phyloP scores from a whole-genome alignment of 2,888 invertebrate species.

The Kryphioiulus occultus region DNA sequence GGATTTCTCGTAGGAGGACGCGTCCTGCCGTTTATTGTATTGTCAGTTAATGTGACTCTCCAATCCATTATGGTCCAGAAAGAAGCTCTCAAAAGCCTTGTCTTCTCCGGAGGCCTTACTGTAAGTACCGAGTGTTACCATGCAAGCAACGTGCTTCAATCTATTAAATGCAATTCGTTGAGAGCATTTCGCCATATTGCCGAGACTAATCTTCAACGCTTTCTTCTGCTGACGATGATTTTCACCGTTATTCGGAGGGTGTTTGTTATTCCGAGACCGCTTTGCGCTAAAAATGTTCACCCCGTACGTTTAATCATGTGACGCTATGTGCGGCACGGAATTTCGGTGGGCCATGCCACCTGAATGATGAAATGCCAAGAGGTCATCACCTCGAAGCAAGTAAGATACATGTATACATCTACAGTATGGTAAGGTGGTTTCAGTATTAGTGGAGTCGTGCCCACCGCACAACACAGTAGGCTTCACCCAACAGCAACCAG shows the following conservation, averaged over 20 bases:
- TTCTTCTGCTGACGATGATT: conserved; percentile 17
- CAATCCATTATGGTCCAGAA: conserved; percentile 39
- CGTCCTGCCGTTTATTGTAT: conserved; percentile 3
- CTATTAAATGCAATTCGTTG: conserved; percentile 39
- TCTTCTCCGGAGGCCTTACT: neutral
- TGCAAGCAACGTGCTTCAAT: conserved; percentile 39
- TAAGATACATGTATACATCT: no score
- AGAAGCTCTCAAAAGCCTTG: conserved; percentile 36
- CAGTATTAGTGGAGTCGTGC: no score
- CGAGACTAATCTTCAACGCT: conserved; percentile 28
- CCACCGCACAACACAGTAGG: no score
- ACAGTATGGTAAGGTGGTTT: no score
- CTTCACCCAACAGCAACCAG: no score
- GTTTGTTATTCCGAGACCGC: conserved; percentile 1
- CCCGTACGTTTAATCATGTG: conserved; percentile 31
- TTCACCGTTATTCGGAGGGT: conserved; percentile 11
- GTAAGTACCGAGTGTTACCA: conserved; percentile 14
- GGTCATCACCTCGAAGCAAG: neutral
- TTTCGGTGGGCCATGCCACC: neutral
- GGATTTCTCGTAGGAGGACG: neutral
- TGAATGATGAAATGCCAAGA: neutral
- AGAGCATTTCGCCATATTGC: conserved; percentile 32
- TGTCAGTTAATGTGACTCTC: conserved; percentile 32
- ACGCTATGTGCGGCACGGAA: neutral
- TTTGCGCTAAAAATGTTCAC: neutral